These are phyloP conservation scores for Eristalis intricaria DNA, from an alignment of 2,888 invertebrate genomes.

Conservation along the genomic window DNA sequence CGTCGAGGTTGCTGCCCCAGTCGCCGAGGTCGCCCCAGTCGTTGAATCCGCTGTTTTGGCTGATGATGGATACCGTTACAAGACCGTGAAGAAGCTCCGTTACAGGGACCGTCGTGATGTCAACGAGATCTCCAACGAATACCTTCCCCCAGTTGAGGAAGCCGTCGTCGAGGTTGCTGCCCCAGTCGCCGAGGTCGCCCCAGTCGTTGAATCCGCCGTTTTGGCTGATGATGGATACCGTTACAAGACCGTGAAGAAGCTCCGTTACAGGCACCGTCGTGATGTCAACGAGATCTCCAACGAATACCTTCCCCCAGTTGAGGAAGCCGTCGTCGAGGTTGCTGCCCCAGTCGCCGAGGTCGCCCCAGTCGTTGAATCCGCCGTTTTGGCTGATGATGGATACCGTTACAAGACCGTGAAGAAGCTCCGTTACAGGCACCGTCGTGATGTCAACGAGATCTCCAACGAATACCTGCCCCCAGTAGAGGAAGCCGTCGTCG, in stretches of 20 bases:
- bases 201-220: slow-evolving; percentile 24
- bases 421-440: slow-evolving; percentile 64
- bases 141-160: slow-evolving; percentile 71
- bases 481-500: slow-evolving; percentile 50
- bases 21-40: slow-evolving; percentile 33
- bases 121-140: slow-evolving; percentile 72
- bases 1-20: slow-evolving; percentile 41
- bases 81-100: slow-evolving; percentile 28
- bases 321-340: not conserved
- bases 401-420: slow-evolving; percentile 79
- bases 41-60: slow-evolving; percentile 32
- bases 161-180: not conserved
- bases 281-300: slow-evolving; percentile 75
- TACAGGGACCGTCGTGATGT: slow-evolving; percentile 74
- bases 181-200: slow-evolving; percentile 39
- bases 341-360: slow-evolving; percentile 36
- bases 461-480: slow-evolving; percentile 74
- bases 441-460: slow-evolving; percentile 76
- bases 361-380: slow-evolving; percentile 28
- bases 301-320: slow-evolving; percentile 73
- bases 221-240: slow-evolving; percentile 78
- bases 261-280: slow-evolving; percentile 76
- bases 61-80: slow-evolving; percentile 47
- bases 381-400: slow-evolving; percentile 76
- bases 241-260: slow-evolving; percentile 77